Base-by-base conservation (phyloP, 2,113 vertebrate species). In the Epinephelus fuscoguttatus region DNA sequence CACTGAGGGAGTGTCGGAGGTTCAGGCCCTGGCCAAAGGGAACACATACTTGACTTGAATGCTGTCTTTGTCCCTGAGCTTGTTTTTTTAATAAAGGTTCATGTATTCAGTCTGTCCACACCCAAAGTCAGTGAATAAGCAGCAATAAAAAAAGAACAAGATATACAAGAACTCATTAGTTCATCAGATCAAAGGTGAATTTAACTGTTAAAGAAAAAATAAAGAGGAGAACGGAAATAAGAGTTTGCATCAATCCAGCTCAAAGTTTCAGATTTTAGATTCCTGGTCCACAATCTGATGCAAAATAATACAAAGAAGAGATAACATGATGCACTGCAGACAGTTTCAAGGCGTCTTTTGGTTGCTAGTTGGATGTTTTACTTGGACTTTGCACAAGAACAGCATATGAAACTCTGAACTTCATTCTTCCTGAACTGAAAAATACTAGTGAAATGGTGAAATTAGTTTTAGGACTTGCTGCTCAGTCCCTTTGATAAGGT, bases 11-110 rank as follows among this genome's bases (percentile, higher is more conserved):
- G 81, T 64, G 73, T 66, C 42, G 3, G 55, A 55, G 37, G 66
- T 70, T 70, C 72, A 75, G 37, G 71, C 71, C 64, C 66, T 21
- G 73, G 80, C 73, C 50, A 49, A 49, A 21, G 42, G 42, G 61
- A 57, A 66, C 25, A 3, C 15, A 75, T 63, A 4, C 25, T 15
- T 56, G 49, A 47, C 18, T 17, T 13, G 6, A 62, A 18, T 47
- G 37, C 9, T 74, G 53, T n/a, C 11, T 66, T 59, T 50, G 6
- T 59, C 21, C 21, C 27, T 30, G 25, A 49, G 23, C 30, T 66
- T 45, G 14, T 57, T 61, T 68, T 74, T 68, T 4, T 23, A 27
- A 45, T 45, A 45, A 45, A 53, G 7, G 17, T n/a, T 13, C 17
- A 23, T 40, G n/a, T 18, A 5, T 42, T 74, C 4, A 68, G 40